Evolutionary conservation across 2,888 invertebrate species (phyloP), one percentile per base, ranked within the genome.

Genomic region (Drosophila mimica): DNA sequence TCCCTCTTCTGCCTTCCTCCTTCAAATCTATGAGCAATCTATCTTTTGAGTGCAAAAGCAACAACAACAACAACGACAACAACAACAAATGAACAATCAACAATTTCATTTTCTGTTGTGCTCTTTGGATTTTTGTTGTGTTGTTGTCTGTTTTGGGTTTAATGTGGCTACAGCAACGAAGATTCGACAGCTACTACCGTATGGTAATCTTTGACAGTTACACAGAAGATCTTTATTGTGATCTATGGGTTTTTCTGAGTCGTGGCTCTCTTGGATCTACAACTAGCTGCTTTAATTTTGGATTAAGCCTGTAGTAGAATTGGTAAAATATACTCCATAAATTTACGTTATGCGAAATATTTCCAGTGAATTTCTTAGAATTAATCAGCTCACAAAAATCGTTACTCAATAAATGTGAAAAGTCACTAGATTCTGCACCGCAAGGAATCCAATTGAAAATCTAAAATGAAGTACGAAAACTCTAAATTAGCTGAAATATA

Each of bases 21-120:
- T 70, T 63, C 67, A 75, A 74, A 74, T 81, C 88, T 74, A 74
- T 73, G 76, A 72, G 75, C 83, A 88, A 89, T 90, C 86, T 86
- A 85, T 90, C 86, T 86, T 79, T 75, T 70, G 74, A 89, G 82
- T 78, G 85, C 81, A 74, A 73, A 70, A 70, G 64, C 76, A 86
- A 73, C 72, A 78, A 60, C 68, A 78, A 63, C 68, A 70, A 34
- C 65, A 67, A 40, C 70, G 74, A 79, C 66, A 78, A 65, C 68
- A 73, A 38, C 65, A 68, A 51, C 70, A 74, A 79, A 69, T 58
- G 54, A 61, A 76, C 78, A 85, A 85, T 89, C 88, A 81, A 85
- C 88, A 81, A 88, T 85, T 85, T 84, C 62, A 74, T 69, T 48
- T 65, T 49, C 43, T 52, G 25, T 38, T 40, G 11, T 54, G 3